A percentile compares a stretch with the other conserved stretches of the same genome.
These are phyloP conservation scores for Parazoanthus atlanticus DNA, from an alignment of 92 coral and sea anemone species.

Conservation along the genomic window DNA sequence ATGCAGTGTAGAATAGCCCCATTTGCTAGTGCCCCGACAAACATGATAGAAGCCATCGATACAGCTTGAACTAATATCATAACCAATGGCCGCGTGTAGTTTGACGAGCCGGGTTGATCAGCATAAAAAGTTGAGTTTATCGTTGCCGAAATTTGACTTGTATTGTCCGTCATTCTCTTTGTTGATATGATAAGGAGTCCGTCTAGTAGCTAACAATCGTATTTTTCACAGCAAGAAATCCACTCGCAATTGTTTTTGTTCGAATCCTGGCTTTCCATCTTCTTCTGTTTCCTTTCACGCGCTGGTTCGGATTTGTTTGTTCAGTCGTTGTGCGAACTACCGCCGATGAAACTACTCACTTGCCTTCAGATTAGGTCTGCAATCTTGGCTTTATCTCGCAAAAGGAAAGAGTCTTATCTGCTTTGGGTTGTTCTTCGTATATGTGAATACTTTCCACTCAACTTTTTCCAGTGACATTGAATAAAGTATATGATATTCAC, in stretches of 20 bases:
- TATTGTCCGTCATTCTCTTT: constrained; percentile 5
- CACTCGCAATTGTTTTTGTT: not conserved
- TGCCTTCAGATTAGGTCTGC: not conserved
- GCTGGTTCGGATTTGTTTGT: not conserved
- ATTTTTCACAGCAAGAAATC: not conserved
- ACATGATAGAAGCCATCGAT: constrained; percentile 59
- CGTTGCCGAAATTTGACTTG: not conserved
- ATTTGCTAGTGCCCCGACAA: constrained; percentile 73
- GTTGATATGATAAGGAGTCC: not conserved
- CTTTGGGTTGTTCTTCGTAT: too few relatives aligned
- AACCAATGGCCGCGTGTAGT: constrained; percentile 25
- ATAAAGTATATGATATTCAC: not conserved
- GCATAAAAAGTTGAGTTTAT: constrained; percentile 5
- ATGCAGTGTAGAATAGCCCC: constrained; percentile 83
- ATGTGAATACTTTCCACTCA: not conserved
- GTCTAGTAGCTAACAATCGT: not conserved
- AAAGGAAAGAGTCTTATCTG: not conserved
- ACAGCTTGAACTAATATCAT: constrained; percentile 65
- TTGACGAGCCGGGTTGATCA: not conserved
- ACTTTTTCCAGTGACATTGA: not conserved
- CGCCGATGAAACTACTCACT: not conserved
- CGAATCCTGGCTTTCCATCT: not conserved
- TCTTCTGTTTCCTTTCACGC: not conserved
- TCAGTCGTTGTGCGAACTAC: constrained; percentile 7
- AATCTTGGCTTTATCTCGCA: not conserved